Evolutionary conservation across 2,797 vertebrate species (phyloP), one percentile per base, ranked within the genome.

Genomic region (Graptemys geographica): DNA sequence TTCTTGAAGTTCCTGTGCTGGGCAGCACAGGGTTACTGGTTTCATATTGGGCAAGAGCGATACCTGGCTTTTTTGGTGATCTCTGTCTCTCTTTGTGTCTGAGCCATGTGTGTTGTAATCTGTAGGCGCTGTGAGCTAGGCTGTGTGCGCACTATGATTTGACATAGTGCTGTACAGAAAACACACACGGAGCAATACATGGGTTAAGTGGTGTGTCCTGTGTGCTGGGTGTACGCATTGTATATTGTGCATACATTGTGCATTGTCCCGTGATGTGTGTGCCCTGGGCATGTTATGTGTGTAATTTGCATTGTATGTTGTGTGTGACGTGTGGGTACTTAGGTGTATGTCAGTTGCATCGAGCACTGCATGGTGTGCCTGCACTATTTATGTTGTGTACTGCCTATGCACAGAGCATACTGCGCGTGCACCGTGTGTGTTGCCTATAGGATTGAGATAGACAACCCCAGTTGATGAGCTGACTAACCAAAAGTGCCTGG

Each of bases 41-140:
- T 76, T 76, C 44, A 18, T 31, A 31, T 49, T 8, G 51, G 27
- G 25, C 81, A 59, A 31, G 69, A 21, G 65, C 8, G 51, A 12
- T 10, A 52, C 57, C 76, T 41, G 3, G 1, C 59, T 55, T 33
- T 21, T 47, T 2, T 31, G 47, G 31, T 33, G 65, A 25, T 44
- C 1, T 0, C 3, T 21, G 23, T 1, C n/a, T 4, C 15, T 4
- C 72, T 62, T 80, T 11, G 62, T 25, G 4, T 23, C 72, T 47
- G 56, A 52, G 12, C 87, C 65, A 37, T 18, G 16, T 11, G 8
- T 52, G 2, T 13, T 2, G 55, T n/a, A 31, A 51, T 84, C 47
- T 4, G 19, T 0, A 88, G 23, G 55, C 9, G 21, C 1, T 1
- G 25, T 0, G 4, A 2, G 44, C 33, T 1, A 52, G 21, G 11